Base-by-base conservation (phyloP, 2,888 invertebrate species). In the Agrotis segetum region DNA sequence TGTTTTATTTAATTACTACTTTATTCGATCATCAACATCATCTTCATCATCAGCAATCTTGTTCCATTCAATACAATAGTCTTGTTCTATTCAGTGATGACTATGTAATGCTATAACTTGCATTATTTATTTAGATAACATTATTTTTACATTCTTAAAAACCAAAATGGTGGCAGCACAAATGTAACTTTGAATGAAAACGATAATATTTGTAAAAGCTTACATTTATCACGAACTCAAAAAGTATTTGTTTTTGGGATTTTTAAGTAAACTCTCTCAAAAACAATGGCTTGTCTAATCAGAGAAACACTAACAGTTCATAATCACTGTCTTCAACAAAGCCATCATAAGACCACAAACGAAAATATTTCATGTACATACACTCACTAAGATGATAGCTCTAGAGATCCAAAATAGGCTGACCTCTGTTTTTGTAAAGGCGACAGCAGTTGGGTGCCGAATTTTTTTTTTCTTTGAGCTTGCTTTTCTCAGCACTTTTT, bases 251-350 rank as follows among this genome's bases (percentile, higher is more conserved):
- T 19, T 67, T 47, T 60, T 7, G 0, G 2, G n/a, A 47, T 53
- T 55, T 40, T 62, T 21, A 58, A 65, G 56, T 69, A 65, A 69
- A 74, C 61, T 47, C 14, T 29, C 40, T 24, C 13, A 58, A 59
- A 62, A 70, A 81, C 64, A 74, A 74, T 61, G 46, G n/a, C 4
- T 49, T 16, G 21, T 56, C 62, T 76, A 74, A 84, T 84, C 79
- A 64, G 14, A 69, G 7, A 52, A 76, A 71, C 52, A 40, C 70
- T 66, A 84, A 84, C 67, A 69, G 19, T 56, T 58, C 53, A 64
- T 66, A 66, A 68, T 72, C 65, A 80, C 44, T n/a, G 66, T 40
- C 55, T 73, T 65, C 67, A 67, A 73, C 63, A 76, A 76, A 71
- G 60, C 66, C 69, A 68, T 70, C 60, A 71, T 60, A 82, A 74